Base-by-base conservation (phyloP, 2,888 invertebrate genomes). In the Polydrusus pterygomalis region DNA sequence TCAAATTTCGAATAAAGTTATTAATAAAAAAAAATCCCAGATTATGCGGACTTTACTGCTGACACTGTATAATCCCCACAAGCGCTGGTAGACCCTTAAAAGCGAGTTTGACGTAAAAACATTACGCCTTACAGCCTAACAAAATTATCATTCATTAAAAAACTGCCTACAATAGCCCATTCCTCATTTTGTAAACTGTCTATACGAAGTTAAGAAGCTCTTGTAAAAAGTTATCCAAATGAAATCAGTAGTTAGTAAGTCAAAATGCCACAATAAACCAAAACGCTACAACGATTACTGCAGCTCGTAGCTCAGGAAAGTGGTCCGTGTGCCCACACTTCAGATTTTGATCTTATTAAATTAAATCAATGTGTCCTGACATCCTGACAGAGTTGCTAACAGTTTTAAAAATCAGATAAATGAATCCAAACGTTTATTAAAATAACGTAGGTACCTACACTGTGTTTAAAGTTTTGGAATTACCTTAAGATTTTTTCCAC, bases 201-300 rank as follows among this genome's bases (percentile, higher is more conserved):
- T 77, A 73, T 74, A 75, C 75, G 68, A 74, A 74, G 78, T 79
- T 77, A 75, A 78, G 78, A 78, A 79, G 79, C 80, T 80, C 79
- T 67, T 75, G 79, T 77, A 74, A 74, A 79, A 68, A 77, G 77
- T 81, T 82, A 83, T 82, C 82, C 82, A 82, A 82, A 83, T 82
- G 82, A 82, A 82, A 83, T 83, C 82, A 80, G 80, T 80, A 82
- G 83, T 82, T 80, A 80, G 77, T 79, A 79, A 77, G 80, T 82
- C 78, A 78, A 78, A 78, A 80, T 75, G 77, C 76, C 77, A 79
- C 75, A 81, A 82, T 83, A 82, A 81, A 83, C 81, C 80, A 81
- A 82, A 82, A 82, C 76, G 79, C 64, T 74, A 79, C 79, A 79
- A 18, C 70, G 70, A 62, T 62, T 54, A 60, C 70, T 15, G 58